Evolutionary conservation across 2,113 vertebrate genomes (phyloP), one percentile per base, ranked within the genome.

Genomic region (Anarhynchus alexandrinus): DNA sequence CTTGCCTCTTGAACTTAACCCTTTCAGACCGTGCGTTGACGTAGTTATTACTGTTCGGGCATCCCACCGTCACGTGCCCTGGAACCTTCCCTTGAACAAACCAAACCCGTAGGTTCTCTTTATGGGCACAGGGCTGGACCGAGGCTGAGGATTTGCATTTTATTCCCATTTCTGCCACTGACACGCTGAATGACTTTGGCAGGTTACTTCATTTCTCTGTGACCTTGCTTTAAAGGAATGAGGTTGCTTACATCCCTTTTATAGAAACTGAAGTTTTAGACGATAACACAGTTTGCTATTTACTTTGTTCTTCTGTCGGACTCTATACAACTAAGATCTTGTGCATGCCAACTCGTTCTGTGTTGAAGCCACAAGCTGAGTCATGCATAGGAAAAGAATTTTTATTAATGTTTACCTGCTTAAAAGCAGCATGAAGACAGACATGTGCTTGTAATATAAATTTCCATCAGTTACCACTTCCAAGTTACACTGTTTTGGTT

Each of bases 1-100:
- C 78, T 95, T 96, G 86, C 93, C 59, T 97, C 71, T 72, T 57
- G 15, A 73, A 69, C 54, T 51, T 93, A 93, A 74, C 82, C 4
- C 69, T 82, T 32, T 13, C 26, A 19, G 38, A 32, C 1, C 0
- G 32, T 87, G 36, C 42, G 15, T 20, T 54, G 74, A 15, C 19
- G 4, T 1, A 21, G 36, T 55, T 61, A 4, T 67, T 58, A 5
- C 49, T 69, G 23, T 15, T 27, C 49, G 76, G 76, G 8, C 84
- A 6, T 32, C 42, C 11, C 20, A 19, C 4, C 43, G 40, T 47
- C 43, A 5, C 22, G 32, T 74, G 82, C 58, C 49, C 40, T 40
- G 15, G n/a, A 15, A 40, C 29, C 70, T 69, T 65, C 82, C 87
- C 70, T 61, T 49, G 20, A 27, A 40, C 30, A 15, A 66, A 79